phyloP scores from a whole-genome alignment of 2,113 vertebrate genomes.

The Chaetops frenatus region DNA sequence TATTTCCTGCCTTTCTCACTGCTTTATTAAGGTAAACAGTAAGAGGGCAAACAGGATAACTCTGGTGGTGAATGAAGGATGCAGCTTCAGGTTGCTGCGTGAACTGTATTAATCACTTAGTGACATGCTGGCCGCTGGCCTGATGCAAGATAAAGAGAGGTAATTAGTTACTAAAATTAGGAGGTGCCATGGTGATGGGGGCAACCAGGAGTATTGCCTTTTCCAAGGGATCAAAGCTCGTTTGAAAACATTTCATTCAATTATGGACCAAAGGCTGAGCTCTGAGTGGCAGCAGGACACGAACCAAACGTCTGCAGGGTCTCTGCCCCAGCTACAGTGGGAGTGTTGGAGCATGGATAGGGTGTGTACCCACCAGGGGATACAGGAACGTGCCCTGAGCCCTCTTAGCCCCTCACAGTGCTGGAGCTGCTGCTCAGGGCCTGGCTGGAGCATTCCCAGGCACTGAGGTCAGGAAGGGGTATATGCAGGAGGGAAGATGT shows the following conservation, averaged over 20 bases:
- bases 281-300: accelerated
- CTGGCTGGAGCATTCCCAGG: neutral
- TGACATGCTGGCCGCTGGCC: conserved; percentile 23
- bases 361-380: neutral
- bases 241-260: neutral
- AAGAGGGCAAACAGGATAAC: neutral
- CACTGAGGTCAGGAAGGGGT: neutral
- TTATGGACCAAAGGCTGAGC: neutral
- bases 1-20: neutral
- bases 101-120: conserved; percentile 9
- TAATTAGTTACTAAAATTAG: conserved; percentile 54
- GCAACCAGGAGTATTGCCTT: neutral
- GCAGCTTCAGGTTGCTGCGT: neutral
- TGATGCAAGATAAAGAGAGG: conserved; percentile 31
- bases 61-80: neutral
- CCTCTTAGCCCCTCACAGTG: accelerated
- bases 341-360: accelerated
- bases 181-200: neutral
- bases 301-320: accelerated
- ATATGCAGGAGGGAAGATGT: neutral
- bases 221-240: neutral
- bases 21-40: neutral
- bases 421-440: neutral
- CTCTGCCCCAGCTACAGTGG: neutral
- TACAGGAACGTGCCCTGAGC: accelerated